Percentiles rank a stretch among this genome's conserved stretches.
These are phyloP conservation scores for Lutjanus argentimaculatus DNA, from an alignment of 2,797 vertebrate species.

Conservation along the genomic window DNA sequence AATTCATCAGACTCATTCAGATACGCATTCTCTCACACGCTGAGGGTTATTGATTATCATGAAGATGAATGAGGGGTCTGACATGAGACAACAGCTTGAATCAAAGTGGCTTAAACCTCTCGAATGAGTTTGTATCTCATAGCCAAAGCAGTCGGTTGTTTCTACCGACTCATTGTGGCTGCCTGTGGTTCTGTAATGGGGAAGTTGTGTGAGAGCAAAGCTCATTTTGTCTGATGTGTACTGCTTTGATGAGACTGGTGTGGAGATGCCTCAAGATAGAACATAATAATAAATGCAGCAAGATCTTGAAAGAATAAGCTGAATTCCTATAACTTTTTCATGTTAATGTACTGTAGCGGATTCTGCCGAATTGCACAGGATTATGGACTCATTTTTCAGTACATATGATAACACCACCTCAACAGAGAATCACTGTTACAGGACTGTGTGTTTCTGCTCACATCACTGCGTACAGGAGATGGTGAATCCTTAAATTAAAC, in stretches of 20 bases:
- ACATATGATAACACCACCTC: background rate
- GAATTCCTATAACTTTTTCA: background rate
- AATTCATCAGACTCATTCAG: background rate
- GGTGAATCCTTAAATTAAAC: background rate
- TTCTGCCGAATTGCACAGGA: background rate
- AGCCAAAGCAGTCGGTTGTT: background rate
- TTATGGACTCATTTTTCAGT: background rate
- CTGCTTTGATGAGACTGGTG: background rate
- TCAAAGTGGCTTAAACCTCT: constrained; percentile 7
- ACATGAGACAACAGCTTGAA: constrained; percentile 2
- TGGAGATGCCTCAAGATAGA: background rate
- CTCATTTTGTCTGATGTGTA: background rate
- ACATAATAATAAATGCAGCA: background rate
- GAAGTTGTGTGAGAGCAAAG: background rate
- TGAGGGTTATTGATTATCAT: constrained; percentile 7
- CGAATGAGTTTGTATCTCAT: background rate
- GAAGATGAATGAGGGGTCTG: background rate
- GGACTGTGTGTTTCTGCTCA: background rate
- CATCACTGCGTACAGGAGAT: background rate
- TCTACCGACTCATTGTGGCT: constrained; percentile 41
- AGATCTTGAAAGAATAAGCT: background rate
- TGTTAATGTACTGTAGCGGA: background rate
- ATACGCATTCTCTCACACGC: background rate
- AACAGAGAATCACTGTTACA: background rate
- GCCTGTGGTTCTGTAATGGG: background rate